These are phyloP conservation scores for Pangasius macronema DNA, from an alignment of 2,797 vertebrate species.

Conservation along the genomic window DNA sequence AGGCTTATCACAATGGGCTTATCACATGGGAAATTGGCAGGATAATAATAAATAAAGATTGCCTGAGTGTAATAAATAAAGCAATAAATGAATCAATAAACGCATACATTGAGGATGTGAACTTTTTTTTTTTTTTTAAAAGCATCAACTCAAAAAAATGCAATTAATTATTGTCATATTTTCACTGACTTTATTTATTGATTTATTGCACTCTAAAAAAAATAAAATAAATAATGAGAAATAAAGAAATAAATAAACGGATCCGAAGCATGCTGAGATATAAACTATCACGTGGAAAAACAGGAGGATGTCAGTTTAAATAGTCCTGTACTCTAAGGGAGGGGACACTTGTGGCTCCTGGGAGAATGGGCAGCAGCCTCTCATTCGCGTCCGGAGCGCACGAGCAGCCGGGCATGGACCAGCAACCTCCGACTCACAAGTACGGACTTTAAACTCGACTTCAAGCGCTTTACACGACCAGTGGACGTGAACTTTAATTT, in stretches of 20 bases:
- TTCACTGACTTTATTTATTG: neutral
- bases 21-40: too few relatives aligned
- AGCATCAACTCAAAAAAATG: too few relatives aligned
- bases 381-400: constrained; percentile 72
- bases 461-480: neutral
- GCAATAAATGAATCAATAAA: neutral
- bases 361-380: constrained; percentile 73
- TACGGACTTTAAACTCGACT: constrained; percentile 58
- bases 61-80: neutral
- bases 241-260: constrained; percentile 4
- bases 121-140: neutral
- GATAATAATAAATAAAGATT: neutral
- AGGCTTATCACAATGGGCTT: too few relatives aligned
- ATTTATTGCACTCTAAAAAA: constrained; percentile 25
- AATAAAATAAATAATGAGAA: neutral
- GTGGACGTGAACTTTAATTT: neutral
- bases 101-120: neutral
- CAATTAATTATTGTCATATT: neutral
- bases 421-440: constrained; percentile 66
- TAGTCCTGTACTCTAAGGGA: constrained; percentile 73
- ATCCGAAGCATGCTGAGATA: constrained; percentile 66
- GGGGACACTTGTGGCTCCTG: constrained; percentile 71
- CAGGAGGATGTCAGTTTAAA: constrained; percentile 77
- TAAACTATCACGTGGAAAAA: constrained; percentile 79
- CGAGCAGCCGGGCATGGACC: constrained; percentile 72